Conservation (phyloP, 2,797 vertebrate genomes). For the Eulemur coronatus region DNA sequence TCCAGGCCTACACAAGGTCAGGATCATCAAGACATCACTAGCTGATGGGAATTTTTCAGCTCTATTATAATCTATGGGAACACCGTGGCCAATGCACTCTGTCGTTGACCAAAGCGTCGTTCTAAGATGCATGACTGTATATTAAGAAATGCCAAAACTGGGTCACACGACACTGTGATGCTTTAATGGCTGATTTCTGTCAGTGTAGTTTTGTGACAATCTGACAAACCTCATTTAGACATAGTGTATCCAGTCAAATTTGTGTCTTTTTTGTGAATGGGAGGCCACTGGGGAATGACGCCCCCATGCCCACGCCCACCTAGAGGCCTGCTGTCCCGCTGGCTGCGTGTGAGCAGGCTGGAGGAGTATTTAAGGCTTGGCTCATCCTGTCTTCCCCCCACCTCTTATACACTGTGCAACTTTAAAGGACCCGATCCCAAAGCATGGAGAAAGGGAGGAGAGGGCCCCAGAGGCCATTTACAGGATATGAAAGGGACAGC, state of each 20-base stretch:
- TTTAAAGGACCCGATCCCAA: not conserved
- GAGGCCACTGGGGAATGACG: not conserved
- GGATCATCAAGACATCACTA: not conserved
- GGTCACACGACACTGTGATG: not conserved
- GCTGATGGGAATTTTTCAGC: not conserved
- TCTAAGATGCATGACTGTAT: not conserved
- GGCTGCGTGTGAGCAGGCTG: not conserved
- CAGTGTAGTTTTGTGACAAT: not conserved
- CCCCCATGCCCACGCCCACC: too few species aligned
- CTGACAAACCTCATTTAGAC: not conserved
- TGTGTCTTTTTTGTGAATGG: not conserved
- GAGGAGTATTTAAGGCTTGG: not conserved
- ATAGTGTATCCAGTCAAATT: not conserved
- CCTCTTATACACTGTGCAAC: not conserved
- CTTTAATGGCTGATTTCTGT: not conserved
- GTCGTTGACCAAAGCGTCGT: not conserved
- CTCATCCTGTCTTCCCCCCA: not conserved
- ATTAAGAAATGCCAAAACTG: not conserved
- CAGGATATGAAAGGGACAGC: not conserved
- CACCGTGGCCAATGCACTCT: not conserved
- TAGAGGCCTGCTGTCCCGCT: not conserved
- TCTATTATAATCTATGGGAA: not conserved
- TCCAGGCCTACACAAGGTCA: not conserved
- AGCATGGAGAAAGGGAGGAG: not conserved
- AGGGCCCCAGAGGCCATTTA: not conserved